phyloP scores from a whole-genome alignment of 2,888 invertebrate species.

The Brachyptera putata region DNA sequence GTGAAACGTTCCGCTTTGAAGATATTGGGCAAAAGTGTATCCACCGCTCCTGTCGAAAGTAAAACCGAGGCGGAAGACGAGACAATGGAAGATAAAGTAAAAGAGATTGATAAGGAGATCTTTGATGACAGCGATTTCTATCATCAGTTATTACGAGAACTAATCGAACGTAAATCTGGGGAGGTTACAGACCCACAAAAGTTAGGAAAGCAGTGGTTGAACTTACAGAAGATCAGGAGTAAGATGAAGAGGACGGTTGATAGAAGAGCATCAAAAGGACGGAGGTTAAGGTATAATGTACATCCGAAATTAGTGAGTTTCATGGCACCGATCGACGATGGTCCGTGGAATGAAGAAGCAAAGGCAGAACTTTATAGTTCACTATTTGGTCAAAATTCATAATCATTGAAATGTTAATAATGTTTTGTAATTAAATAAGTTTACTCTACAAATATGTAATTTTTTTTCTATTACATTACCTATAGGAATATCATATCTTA shows the following conservation, averaged over 20 bases:
- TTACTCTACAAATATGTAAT: too few species aligned
- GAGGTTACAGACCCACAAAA: constrained; percentile 80
- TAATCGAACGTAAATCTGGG: constrained; percentile 87
- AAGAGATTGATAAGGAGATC: constrained; percentile 72
- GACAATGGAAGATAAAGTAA: constrained; percentile 42
- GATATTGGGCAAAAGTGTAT: constrained; percentile 40
- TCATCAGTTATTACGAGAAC: constrained; percentile 83
- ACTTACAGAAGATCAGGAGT: constrained; percentile 84
- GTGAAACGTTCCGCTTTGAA: constrained; percentile 69
- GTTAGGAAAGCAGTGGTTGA: constrained; percentile 84
- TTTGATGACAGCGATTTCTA: constrained; percentile 98
- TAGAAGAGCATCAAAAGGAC: constrained; percentile 89
- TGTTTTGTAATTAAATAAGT: too few species aligned
- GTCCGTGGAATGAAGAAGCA: constrained; percentile 70
- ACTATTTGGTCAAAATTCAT: constrained; percentile 60
- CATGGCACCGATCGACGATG: constrained; percentile 73
- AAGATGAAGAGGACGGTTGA: constrained; percentile 93
- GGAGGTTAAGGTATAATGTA: constrained; percentile 81
- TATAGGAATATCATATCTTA: too few species aligned
- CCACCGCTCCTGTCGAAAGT: background rate
- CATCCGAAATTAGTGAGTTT: constrained; percentile 84
- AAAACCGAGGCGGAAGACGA: constrained; percentile 28
- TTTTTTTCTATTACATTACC: too few species aligned
- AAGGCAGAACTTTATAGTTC: constrained; percentile 77
- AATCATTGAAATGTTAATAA: background rate